Conservation (phyloP, 2,113 vertebrate species). For the Pollachius pollachius region DNA sequence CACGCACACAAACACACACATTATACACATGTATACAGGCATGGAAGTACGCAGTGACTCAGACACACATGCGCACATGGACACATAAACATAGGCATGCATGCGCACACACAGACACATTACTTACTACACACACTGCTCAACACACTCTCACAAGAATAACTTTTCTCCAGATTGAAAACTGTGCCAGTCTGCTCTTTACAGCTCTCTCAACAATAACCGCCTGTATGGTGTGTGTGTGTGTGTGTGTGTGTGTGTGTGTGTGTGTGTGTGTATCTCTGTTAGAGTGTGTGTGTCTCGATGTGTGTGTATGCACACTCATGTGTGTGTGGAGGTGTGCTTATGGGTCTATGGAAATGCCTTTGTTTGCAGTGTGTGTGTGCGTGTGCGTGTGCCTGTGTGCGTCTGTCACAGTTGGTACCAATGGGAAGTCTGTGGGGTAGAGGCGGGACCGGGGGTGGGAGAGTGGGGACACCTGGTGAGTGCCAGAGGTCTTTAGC, state of each 20-base stretch:
- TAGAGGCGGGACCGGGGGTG: background rate
- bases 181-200: constrained; percentile 24
- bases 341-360: no score
- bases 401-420: no score
- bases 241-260: no score
- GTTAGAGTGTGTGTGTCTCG: background rate
- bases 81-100: no score
- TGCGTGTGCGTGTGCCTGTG: no score
- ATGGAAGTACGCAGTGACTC: background rate
- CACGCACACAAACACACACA: background rate
- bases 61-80: no score
- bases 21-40: constrained; percentile 12
- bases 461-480: no score
- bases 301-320: background rate
- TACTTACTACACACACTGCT: no score
- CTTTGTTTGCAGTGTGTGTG: no score
- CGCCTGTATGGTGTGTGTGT: background rate
- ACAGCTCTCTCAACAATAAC: constrained; percentile 30
- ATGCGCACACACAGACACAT: no score
- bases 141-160: constrained; percentile 31
- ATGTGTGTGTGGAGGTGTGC: background rate
- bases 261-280: background rate
- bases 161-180: no score
- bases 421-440: background rate
- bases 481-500: background rate